Evolutionary conservation across 2,888 invertebrate species (phyloP).

Genomic region (Hartigia nigra): DNA sequence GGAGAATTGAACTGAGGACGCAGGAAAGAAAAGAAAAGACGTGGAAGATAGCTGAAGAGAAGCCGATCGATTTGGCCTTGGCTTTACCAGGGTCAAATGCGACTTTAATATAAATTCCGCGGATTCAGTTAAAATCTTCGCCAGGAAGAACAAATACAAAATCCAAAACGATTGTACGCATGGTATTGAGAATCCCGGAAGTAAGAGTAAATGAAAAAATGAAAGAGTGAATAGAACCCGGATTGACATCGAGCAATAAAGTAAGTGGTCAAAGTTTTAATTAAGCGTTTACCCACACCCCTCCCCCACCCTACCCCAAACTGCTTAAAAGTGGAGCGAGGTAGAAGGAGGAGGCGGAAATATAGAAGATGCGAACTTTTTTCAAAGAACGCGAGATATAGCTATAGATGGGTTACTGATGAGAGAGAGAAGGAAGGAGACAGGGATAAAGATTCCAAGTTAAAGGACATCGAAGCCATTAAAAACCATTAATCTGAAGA

Average conservation of each 20-base stretch:
- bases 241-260: neutral
- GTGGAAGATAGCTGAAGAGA: neutral
- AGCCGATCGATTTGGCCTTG: neutral
- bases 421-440: neutral
- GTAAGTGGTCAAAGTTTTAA: neutral
- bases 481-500: constrained; percentile 43
- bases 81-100: neutral
- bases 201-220: neutral
- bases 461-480: constrained; percentile 35
- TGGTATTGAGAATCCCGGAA: neutral
- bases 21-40: neutral
- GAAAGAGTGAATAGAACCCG: neutral
- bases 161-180: neutral
- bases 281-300: neutral
- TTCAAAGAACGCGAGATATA: neutral
- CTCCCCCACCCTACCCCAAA: neutral
- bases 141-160: neutral
- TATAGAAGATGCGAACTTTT: neutral
- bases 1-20: neutral
- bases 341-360: neutral
- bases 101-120: neutral
- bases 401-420: neutral
- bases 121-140: neutral
- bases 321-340: neutral
- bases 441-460: constrained; percentile 10